Evolutionary conservation across 1,140 invertebrate species (phyloP).

Genomic region (Drosophila pectinifera): DNA sequence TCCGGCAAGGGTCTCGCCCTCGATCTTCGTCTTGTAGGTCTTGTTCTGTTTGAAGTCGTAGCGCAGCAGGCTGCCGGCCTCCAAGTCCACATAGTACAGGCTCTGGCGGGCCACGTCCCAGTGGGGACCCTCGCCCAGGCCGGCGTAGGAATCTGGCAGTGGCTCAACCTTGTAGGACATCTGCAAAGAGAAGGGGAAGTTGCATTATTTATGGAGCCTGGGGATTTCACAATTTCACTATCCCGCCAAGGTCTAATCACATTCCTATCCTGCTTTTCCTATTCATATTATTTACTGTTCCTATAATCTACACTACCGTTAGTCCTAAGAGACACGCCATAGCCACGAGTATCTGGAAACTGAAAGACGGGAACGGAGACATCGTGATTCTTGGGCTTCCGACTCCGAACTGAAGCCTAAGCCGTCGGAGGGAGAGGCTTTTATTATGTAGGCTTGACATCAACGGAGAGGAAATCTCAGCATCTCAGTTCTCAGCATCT

Average conservation of each 20-base stretch:
- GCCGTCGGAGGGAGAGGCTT: slow-evolving; percentile 33
- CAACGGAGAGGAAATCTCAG: slow-evolving; percentile 15
- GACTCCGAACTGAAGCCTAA: slow-evolving; percentile 48
- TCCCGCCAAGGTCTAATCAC: too few relatives aligned
- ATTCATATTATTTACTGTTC: too few relatives aligned
- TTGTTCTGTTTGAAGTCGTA: slow-evolving; percentile 86
- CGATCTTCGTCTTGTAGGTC: slow-evolving; percentile 85
- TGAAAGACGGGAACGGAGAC: not conserved
- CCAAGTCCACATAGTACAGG: slow-evolving; percentile 90
- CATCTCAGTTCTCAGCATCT: slow-evolving; percentile 15
- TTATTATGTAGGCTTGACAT: slow-evolving; percentile 50
- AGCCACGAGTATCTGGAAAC: not conserved
- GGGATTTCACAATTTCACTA: too few relatives aligned
- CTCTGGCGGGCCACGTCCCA: slow-evolving; percentile 88
- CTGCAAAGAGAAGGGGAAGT: slow-evolving; percentile 27
- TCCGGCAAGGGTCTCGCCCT: slow-evolving; percentile 86
- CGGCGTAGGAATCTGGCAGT: slow-evolving; percentile 74
- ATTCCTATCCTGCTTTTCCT: too few relatives aligned
- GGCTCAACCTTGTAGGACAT: slow-evolving; percentile 83
- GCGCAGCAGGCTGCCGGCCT: slow-evolving; percentile 86
- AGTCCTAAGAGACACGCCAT: slow-evolving; percentile 10
- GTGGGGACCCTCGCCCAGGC: slow-evolving; percentile 88
- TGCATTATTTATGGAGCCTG: not conserved
- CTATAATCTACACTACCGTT: slow-evolving; percentile 45
- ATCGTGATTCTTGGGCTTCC: slow-evolving; percentile 8